Evolutionary conservation across 2,113 vertebrate species (phyloP).

Genomic region (Nothoprocta perdicaria): DNA sequence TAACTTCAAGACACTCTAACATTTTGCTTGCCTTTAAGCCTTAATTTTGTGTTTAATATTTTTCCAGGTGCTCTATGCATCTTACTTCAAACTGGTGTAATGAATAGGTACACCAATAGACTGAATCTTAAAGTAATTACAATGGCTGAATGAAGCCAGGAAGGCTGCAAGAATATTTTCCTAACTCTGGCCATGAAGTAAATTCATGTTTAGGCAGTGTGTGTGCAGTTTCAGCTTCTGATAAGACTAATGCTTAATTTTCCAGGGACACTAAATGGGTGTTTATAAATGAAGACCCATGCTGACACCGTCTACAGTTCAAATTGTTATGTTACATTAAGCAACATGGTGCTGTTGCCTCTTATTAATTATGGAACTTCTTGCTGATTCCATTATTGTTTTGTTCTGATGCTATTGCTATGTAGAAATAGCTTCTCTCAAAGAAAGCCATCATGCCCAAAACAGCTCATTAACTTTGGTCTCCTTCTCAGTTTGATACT

Average conservation of each 20-base stretch:
- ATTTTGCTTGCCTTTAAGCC: background rate
- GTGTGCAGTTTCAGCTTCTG: background rate
- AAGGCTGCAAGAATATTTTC: background rate
- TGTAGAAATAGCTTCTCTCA: conserved; percentile 59
- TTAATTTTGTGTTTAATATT: background rate
- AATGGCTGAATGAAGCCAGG: conserved; percentile 5
- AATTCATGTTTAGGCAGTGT: background rate
- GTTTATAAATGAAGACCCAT: conserved; percentile 56
- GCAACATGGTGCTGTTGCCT: conserved; percentile 35
- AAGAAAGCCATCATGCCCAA: conserved; percentile 34
- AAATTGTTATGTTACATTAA: conserved; percentile 70
- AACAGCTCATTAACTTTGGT: conserved; percentile 75
- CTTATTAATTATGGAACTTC: conserved; percentile 73
- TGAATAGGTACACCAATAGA: conserved; percentile 7
- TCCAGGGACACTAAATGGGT: conserved; percentile 37
- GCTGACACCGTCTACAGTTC: conserved; percentile 54
- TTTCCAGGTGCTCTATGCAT: background rate
- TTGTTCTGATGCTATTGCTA: conserved; percentile 28
- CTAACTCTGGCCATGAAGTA: conserved; percentile 24
- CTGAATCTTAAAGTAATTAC: conserved; percentile 38
- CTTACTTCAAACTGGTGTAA: background rate
- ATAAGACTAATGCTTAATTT: conserved; percentile 57
- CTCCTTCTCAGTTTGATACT: conserved; percentile 63
- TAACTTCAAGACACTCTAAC: background rate
- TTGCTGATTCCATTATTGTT: conserved; percentile 40